These are phyloP conservation scores for Clarias laeviceps DNA, from an alignment of 2,797 vertebrate species.

Conservation along the genomic window DNA sequence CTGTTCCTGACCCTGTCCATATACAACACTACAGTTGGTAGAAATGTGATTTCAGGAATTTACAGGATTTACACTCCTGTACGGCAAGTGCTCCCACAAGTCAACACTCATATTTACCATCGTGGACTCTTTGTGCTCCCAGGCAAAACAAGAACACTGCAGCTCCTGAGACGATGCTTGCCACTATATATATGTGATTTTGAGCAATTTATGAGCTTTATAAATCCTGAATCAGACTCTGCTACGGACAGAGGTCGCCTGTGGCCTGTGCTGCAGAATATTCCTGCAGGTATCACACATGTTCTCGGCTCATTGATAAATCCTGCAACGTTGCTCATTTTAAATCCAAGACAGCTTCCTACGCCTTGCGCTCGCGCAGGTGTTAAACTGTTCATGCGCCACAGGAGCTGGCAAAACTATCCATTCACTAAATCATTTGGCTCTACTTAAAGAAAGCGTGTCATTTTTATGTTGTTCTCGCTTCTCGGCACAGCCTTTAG, in stretches of 20 bases:
- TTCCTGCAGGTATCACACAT: not conserved
- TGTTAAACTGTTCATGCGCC: constrained; percentile 23
- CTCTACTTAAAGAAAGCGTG: constrained; percentile 13
- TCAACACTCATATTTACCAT: constrained; percentile 36
- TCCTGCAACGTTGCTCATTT: not conserved
- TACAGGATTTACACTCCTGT: constrained; percentile 22
- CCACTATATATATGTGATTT: not conserved
- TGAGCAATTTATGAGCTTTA: not conserved
- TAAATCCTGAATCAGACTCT: constrained; percentile 1
- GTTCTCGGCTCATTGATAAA: constrained; percentile 20
- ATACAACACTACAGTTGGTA: not conserved
- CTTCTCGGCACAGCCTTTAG: not conserved
- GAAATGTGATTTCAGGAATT: constrained; percentile 33
- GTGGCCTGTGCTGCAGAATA: not conserved
- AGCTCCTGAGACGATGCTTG: constrained; percentile 2
- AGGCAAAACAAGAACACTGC: constrained; percentile 8
- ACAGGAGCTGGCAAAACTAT: constrained; percentile 26
- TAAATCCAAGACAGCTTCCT: constrained; percentile 9
- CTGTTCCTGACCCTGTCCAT: not conserved
- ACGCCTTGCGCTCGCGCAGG: not conserved
- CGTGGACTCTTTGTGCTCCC: constrained; percentile 3
- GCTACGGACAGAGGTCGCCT: not conserved
- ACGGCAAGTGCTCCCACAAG: constrained; percentile 21
- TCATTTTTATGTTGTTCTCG: not conserved
- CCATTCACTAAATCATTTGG: constrained; percentile 21